Evolutionary conservation across 2,888 invertebrate genomes (phyloP), one percentile per base, ranked within the genome.

Genomic region (Ecdyonurus torrentis): DNA sequence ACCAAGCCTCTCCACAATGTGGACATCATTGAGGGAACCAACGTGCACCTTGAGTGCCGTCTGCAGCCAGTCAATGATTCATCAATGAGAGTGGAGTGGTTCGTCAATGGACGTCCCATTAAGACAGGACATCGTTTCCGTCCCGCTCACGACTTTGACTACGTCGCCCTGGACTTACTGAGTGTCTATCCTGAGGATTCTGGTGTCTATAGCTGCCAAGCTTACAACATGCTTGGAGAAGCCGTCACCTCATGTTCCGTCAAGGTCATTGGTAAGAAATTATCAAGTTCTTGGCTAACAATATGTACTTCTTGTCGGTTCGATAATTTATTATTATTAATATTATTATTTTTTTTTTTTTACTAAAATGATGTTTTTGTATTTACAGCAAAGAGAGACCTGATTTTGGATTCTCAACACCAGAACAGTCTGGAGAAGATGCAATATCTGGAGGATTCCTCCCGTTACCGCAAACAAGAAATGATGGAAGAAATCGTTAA

Each of bases 121-220:
- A 91, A 89, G 73, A 89, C 90, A 58, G 81, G 81, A 58, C 80
- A 95, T 72, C 83, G 98, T 67, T 98, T 97, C 79, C 84, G 95
- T 72, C 96, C 96, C 55, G 92, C 94, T 2, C 91, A 93, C 71
- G 97, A 98, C 75, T 96, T 97, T 74, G 96, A 96, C 71, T 98
- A 95, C 73, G 96, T 97, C 20, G 95, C 97, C 7, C 79, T 99
- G 62, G 98, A 98, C 75, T 84, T 99, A 61, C 79, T 97, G 23
- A 94, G 95, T 71, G 94, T 96, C 23, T 97, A 96, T 73, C 92
- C 98, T n/a, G 90, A 89, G 70, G 99, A 99, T 76, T 92, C 92
- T 3, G 97, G 97, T 20, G 90, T 94, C 0, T 98, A 97, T 74
- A 93, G 93, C 15, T 96, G 95, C 71, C 89, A 90, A 74, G 97